Conservation (phyloP, 2,797 vertebrate species). For the Protosalanx chinensis region DNA sequence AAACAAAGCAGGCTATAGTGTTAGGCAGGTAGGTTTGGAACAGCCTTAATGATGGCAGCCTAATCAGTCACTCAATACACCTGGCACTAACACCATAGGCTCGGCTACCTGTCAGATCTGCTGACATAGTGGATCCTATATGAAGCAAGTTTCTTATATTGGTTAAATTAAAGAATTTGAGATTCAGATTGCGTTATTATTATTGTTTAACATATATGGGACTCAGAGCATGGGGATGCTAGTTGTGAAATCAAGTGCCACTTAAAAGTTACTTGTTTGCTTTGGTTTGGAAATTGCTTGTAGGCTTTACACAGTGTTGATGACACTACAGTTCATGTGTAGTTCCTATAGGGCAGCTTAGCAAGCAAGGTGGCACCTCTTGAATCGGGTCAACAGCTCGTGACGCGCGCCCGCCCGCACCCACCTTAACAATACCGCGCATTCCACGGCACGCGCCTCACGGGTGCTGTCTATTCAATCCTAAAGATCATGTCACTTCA, state of each 20-base stretch:
- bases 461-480: neutral
- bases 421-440: neutral
- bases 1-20: neutral
- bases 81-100: neutral
- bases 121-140: neutral
- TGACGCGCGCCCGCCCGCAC: neutral
- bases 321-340: neutral
- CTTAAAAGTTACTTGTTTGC: neutral
- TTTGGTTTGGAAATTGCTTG: neutral
- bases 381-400: neutral
- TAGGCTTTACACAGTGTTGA: neutral
- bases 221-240: neutral
- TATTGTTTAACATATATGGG: neutral
- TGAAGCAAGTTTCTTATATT: neutral
- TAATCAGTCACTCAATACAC: neutral
- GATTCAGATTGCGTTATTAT: neutral
- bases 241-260: neutral
- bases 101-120: neutral
- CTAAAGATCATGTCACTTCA: constrained; percentile 12
- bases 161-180: too few species aligned
- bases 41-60: neutral
- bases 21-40: neutral
- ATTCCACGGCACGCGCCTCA: neutral
- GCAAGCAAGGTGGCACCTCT: neutral
- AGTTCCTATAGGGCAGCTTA: neutral